Percentiles rank a stretch among this genome's conserved stretches.
These are phyloP conservation scores for Lochmaea capreae DNA, from an alignment of 2,888 invertebrate genomes.

Conservation along the genomic window DNA sequence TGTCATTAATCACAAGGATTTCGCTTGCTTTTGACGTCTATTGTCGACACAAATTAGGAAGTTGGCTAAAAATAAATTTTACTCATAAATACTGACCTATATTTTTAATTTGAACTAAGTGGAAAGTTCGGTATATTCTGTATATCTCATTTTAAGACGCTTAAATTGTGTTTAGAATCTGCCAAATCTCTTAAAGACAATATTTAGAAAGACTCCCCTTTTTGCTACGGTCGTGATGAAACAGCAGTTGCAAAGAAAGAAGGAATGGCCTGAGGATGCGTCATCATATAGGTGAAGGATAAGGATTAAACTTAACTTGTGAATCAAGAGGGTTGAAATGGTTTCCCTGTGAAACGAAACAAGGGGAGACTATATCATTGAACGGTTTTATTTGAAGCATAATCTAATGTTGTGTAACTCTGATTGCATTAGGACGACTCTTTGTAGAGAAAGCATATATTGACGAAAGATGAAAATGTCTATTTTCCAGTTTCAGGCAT, in stretches of 20 bases:
- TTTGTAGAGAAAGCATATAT: constrained; percentile 5
- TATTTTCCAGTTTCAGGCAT: constrained; percentile 1
- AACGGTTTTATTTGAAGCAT: constrained; percentile 56
- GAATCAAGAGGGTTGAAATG: constrained; percentile 53
- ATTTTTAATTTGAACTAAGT: no score
- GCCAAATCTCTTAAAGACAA: constrained; percentile 3
- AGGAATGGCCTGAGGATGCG: constrained; percentile 52
- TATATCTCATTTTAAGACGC: background rate
- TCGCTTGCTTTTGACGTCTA: background rate
- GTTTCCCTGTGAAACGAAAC: constrained; percentile 50
- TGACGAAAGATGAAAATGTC: constrained; percentile 3
- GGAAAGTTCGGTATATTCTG: background rate
- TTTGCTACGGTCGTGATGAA: constrained; percentile 10
- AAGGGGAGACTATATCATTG: constrained; percentile 55
- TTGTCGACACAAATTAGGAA: background rate
- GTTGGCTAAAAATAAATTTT: background rate
- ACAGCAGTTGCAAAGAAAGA: constrained; percentile 38
- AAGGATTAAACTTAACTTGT: constrained; percentile 55
- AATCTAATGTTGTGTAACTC: constrained; percentile 56
- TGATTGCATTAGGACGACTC: constrained; percentile 49
- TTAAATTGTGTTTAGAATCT: background rate
- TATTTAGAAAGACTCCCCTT: constrained; percentile 6
- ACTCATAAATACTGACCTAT: no score
- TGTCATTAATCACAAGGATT: background rate
- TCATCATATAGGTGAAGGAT: constrained; percentile 57